Evolutionary conservation across 2,888 invertebrate species (phyloP), one percentile per base, ranked within the genome.

Genomic region (Drosophila tripunctata): DNA sequence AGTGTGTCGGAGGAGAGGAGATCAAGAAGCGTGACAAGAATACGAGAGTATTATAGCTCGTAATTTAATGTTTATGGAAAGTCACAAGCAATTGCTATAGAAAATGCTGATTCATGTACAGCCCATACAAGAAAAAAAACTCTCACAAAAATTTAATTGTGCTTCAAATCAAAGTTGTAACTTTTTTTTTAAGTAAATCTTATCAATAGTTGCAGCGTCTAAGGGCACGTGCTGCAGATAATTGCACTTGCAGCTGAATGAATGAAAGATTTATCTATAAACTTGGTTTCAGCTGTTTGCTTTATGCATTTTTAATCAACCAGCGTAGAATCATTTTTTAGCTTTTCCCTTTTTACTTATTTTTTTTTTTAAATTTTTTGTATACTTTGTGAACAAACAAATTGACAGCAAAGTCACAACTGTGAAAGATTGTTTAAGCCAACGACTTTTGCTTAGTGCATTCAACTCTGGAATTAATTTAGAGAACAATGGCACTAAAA

Each of bases 81-180:
- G 61, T 65, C 57, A 30, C 27, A 38, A 50, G 65, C 61, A 69
- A 55, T 58, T 58, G 75, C 24, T 17, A 52, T 33, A 44, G 41
- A 65, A 62, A 71, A 60, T 67, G 76, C 86, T 70, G 88, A 88
- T 62, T 83, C 83, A 83, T 88, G 64, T 35, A 64, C 51, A 58
- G 54, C 60, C 27, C n/a, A n/a, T n/a, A n/a, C n/a, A n/a, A n/a
- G n/a, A 27, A 67, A 50, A 65, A 41, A 52, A 69, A 69, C 35
- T 44, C 58, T 64, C 60, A 58, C 55, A 51, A 38, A 68, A 64
- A 54, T 27, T 55, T 36, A 41, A 33, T 7, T 17, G 19, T 21
- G 24, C 33, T 40, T 6, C 24, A 14, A 27, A 51, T 35, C 50
- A 43, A 24, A 48, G 36, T 24, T 0, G 36, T 36, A 24, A 36